Evolutionary conservation across 2,113 vertebrate species (phyloP).

Genomic region (Gobiocypris rarus): DNA sequence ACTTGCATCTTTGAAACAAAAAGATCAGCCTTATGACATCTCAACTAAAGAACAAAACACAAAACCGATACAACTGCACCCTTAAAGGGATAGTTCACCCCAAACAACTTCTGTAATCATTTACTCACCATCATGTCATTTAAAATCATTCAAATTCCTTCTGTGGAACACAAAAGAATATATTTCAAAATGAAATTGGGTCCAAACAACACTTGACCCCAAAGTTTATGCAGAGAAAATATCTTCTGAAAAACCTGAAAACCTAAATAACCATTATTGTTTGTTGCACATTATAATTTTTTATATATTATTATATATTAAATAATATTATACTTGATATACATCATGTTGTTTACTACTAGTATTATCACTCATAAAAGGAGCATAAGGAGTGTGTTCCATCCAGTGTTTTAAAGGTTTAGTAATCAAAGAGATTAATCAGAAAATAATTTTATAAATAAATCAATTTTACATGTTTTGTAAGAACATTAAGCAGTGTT

Average conservation of each 20-base stretch:
- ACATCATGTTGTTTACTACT: too few species aligned
- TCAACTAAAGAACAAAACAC: too few species aligned
- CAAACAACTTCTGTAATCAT: not conserved
- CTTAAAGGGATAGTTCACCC: not conserved
- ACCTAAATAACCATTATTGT: not conserved
- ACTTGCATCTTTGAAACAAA: not conserved
- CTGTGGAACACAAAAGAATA: not conserved
- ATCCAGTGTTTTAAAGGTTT: not conserved
- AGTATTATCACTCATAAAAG: not conserved
- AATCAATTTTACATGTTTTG: not conserved
- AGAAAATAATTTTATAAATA: slow-evolving; percentile 2
- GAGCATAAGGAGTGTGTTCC: not conserved
- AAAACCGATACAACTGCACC: not conserved
- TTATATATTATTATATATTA: too few species aligned
- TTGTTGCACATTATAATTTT: not conserved
- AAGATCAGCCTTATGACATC: not conserved
- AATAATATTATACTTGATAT: too few species aligned
- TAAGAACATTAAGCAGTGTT: not conserved
- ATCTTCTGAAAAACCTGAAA: too few species aligned
- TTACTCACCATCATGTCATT: not conserved
- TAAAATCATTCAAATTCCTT: not conserved
- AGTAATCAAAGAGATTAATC: not conserved
- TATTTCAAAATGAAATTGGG: not conserved
- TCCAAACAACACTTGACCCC: not conserved
- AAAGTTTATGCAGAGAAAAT: not conserved